Evolutionary conservation across 2,113 vertebrate genomes (phyloP), one percentile per base, ranked within the genome.

Genomic region (Aphyosemion australe): DNA sequence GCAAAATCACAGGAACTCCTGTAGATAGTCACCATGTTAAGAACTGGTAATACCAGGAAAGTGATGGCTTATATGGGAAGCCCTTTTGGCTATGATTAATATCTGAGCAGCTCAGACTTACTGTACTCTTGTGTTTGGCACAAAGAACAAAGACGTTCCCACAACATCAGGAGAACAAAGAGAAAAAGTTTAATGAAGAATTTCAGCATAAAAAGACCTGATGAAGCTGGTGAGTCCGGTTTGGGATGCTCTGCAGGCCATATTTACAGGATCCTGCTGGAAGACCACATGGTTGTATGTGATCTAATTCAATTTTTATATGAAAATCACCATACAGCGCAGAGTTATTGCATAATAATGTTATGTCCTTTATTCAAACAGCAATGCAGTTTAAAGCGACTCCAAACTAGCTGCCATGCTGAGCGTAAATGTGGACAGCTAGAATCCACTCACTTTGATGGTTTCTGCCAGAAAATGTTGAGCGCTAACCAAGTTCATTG

Each of bases 31-130:
- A 16, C 6, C 9, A 9, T 54, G 12, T 4, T n/a, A 54, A 18
- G 39, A 0, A 16, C 16, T 61, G 69, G 72, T 59, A 68, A 60
- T 66, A 73, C 49, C 20, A 34, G 53, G 34, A 65, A 15, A 42
- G 41, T 21, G 49, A 42, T 51, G 52, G 75, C 74, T 78, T 72
- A 73, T 54, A 45, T 68, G 49, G 13, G 4, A 52, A 53, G 78
- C 43, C 46, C 4, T 60, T 34, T 67, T 19, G 72, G 58, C 61
- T 51, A 26, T 8, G 69, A 79, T 55, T 72, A 66, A 79, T 61
- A 72, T 69, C 47, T 62, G 79, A 74, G 55, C 20, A 50, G 55
- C 59, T 67, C 59, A 64, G 8, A 18, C 41, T 32, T n/a, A 61
- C 62, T 53, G 15, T 34, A 49, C 31, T 18, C 42, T n/a, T 45